Evolutionary conservation across 1,140 invertebrate species (phyloP).

Genomic region (Pogonus chalceus): DNA sequence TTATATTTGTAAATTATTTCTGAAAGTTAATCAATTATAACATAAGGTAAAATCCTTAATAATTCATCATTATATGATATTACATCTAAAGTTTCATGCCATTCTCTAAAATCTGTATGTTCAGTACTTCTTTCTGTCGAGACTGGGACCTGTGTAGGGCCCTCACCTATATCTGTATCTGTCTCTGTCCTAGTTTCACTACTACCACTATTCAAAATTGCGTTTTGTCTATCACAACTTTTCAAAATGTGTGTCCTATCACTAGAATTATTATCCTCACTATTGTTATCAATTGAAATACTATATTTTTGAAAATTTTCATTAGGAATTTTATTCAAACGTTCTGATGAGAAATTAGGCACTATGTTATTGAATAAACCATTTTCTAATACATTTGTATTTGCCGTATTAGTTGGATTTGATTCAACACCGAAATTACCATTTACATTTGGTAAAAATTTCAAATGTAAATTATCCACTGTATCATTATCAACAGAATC

Average conservation of each 20-base stretch:
- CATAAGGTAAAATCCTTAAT: constrained; percentile 84
- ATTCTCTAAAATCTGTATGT: constrained; percentile 55
- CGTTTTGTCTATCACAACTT: not conserved
- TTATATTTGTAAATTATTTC: too few relatives aligned
- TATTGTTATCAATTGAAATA: constrained; percentile 21
- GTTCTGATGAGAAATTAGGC: constrained; percentile 32
- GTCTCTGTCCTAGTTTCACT: not conserved
- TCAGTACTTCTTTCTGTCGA: constrained; percentile 6
- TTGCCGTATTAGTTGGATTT: constrained; percentile 13
- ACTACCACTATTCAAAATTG: constrained; percentile 4
- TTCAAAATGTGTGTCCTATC: not conserved
- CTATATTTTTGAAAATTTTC: constrained; percentile 34
- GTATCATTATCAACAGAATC: constrained; percentile 15
- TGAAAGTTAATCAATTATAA: constrained; percentile 77
- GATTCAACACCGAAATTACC: constrained; percentile 25
- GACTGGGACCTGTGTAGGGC: not conserved
- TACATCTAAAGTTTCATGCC: constrained; percentile 66
- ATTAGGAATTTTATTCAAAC: constrained; percentile 24
- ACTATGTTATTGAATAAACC: constrained; percentile 32
- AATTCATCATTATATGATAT: constrained; percentile 58
- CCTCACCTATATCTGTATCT: not conserved
- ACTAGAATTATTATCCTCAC: not conserved
- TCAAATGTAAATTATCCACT: constrained; percentile 20
- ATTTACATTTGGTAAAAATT: constrained; percentile 26
- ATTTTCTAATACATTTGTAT: not conserved